Evolutionary conservation across 2,113 vertebrate species (phyloP).

Genomic region (Hystrix brachyura): DNA sequence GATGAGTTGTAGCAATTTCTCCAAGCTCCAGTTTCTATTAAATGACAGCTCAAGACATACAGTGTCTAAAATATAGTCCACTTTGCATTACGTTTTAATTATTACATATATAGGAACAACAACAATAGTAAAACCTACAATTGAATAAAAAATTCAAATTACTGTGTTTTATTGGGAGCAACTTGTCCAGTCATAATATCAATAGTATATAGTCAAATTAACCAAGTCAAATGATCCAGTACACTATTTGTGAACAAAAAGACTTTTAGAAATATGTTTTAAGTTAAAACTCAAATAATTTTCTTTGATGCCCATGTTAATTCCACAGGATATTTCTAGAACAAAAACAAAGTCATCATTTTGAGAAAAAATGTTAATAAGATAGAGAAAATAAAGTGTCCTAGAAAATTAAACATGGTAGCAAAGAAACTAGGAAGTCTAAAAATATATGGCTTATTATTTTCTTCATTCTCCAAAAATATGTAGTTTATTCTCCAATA

Average conservation of each 20-base stretch:
- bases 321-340: conserved; percentile 22
- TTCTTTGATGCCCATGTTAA: conserved; percentile 1
- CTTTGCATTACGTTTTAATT: conserved; percentile 42
- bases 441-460: neutral
- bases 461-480: neutral
- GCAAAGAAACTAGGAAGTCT: neutral
- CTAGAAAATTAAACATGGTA: neutral
- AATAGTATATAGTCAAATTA: neutral
- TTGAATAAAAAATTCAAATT: neutral
- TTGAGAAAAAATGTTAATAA: conserved; percentile 14
- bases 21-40: conserved; percentile 5
- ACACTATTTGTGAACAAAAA: neutral
- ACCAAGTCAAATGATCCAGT: neutral
- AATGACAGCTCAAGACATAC: neutral
- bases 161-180: neutral
- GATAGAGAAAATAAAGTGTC: neutral
- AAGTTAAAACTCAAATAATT: neutral
- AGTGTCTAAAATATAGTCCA: neutral
- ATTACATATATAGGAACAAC: neutral
- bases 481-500: neutral
- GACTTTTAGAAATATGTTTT: conserved; percentile 39
- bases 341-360: neutral
- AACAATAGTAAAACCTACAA: neutral
- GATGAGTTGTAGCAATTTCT: neutral
- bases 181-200: neutral